Evolutionary conservation across 2,797 vertebrate genomes (phyloP).

Genomic region (Leptoclinus maculatus): DNA sequence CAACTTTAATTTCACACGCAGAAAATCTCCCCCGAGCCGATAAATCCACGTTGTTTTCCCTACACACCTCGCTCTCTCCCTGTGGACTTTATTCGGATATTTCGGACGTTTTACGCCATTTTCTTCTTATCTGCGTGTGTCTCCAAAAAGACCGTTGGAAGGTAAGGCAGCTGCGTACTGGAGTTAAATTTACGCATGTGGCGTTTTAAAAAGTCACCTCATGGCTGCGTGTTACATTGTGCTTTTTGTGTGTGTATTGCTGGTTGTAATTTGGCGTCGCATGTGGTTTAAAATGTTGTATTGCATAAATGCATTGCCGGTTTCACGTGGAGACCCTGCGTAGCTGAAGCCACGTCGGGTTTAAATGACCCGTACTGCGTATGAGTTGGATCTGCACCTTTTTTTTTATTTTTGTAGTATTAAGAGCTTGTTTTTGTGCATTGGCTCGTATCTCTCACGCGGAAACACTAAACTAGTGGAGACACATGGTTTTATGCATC

Average conservation of each 20-base stretch:
- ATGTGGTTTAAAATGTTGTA: fast-evolving
- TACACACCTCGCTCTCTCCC: too few species aligned
- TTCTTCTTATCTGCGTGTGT: not conserved
- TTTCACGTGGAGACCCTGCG: slow-evolving; percentile 49
- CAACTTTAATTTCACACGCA: slow-evolving; percentile 42
- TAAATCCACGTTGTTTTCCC: not conserved
- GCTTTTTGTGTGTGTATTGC: not conserved
- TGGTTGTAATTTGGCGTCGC: not conserved
- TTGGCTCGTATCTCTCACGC: fast-evolving
- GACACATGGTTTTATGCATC: fast-evolving
- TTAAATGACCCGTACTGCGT: slow-evolving; percentile 55
- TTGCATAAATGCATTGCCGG: not conserved
- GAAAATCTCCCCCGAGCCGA: not conserved
- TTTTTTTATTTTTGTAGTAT: too few species aligned
- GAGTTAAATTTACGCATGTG: too few species aligned
- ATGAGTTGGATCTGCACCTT: too few species aligned
- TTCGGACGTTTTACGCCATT: not conserved
- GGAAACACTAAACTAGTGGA: too few species aligned
- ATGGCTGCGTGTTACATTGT: fast-evolving
- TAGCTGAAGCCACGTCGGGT: slow-evolving; percentile 27
- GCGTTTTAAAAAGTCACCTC: not conserved
- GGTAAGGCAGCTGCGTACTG: slow-evolving; percentile 44
- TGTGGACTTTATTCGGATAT: slow-evolving; percentile 54
- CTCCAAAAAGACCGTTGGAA: not conserved
- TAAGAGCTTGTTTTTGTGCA: too few species aligned